Conservation (phyloP, 2,888 invertebrate genomes). For the Agrotis puta region DNA sequence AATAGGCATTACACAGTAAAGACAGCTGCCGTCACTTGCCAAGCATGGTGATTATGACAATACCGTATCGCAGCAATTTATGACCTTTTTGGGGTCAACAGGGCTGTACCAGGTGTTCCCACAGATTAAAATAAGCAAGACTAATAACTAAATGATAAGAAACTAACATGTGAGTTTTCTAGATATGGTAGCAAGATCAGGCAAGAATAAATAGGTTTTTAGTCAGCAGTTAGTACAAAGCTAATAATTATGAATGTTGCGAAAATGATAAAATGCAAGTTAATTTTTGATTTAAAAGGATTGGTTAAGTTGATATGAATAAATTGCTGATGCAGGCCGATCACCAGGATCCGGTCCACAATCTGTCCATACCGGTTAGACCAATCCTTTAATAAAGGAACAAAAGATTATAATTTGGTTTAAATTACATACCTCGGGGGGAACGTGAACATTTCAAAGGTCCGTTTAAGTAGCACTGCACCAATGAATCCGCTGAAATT, state of each 20-base stretch:
- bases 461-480: slow-evolving; percentile 43
- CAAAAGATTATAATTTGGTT: slow-evolving; percentile 26
- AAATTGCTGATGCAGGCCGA: background rate
- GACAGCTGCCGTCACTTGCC: slow-evolving; percentile 25
- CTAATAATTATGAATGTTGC: slow-evolving; percentile 15
- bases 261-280: slow-evolving; percentile 19
- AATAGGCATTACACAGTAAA: slow-evolving; percentile 9
- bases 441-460: slow-evolving; percentile 81
- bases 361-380: background rate
- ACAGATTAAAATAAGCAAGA: slow-evolving; percentile 15
- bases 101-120: slow-evolving; percentile 4
- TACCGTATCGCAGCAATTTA: slow-evolving; percentile 15
- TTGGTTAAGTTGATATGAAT: background rate
- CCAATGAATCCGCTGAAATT: slow-evolving; percentile 39
- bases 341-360: background rate
- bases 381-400: slow-evolving; percentile 21
- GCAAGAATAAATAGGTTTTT: slow-evolving; percentile 12
- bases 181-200: slow-evolving; percentile 7
- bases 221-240: slow-evolving; percentile 29
- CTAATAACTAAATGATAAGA: slow-evolving; percentile 4
- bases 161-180: background rate
- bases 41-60: slow-evolving; percentile 38
- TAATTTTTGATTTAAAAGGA: slow-evolving; percentile 11
- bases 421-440: slow-evolving; percentile 50
- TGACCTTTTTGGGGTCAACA: background rate